These are phyloP conservation scores for Quadroppia sp. DNA, from an alignment of 2,888 invertebrate species.

Conservation along the genomic window DNA sequence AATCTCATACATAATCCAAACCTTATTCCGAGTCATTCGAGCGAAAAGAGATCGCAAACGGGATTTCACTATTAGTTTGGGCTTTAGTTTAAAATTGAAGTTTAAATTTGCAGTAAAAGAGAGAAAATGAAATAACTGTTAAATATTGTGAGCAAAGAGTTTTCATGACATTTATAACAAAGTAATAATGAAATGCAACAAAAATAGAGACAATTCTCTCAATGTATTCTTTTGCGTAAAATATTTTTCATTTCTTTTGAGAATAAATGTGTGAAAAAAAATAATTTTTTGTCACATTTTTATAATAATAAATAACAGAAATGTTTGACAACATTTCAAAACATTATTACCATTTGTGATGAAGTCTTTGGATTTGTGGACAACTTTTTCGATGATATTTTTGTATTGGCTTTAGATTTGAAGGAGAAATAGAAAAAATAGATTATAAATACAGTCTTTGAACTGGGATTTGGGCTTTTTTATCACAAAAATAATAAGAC, in stretches of 20 bases:
- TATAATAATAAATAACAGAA: not conserved
- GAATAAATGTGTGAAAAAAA: no score
- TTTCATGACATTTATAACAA: not conserved
- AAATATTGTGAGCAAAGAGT: not conserved
- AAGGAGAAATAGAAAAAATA: not conserved
- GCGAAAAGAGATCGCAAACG: not conserved
- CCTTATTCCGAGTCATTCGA: constrained; percentile 11
- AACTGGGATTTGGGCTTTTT: not conserved
- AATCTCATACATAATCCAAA: constrained; percentile 29
- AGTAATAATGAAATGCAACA: not conserved
- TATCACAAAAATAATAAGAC: not conserved
- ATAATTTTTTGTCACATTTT: no score
- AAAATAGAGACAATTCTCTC: no score
- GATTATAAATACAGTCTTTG: not conserved
- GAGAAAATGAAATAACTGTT: no score
- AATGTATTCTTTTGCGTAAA: no score
- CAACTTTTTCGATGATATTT: not conserved
- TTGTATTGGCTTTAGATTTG: not conserved
- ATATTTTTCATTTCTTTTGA: no score
- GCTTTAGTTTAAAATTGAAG: not conserved
- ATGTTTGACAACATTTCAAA: not conserved
- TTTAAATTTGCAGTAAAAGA: not conserved
- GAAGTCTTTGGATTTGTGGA: constrained; percentile 5
- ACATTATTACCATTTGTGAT: constrained; percentile 27
- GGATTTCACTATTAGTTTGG: constrained; percentile 3